phyloP scores from a whole-genome alignment of 2,113 vertebrate genomes.

The Cnemophilus loriae region DNA sequence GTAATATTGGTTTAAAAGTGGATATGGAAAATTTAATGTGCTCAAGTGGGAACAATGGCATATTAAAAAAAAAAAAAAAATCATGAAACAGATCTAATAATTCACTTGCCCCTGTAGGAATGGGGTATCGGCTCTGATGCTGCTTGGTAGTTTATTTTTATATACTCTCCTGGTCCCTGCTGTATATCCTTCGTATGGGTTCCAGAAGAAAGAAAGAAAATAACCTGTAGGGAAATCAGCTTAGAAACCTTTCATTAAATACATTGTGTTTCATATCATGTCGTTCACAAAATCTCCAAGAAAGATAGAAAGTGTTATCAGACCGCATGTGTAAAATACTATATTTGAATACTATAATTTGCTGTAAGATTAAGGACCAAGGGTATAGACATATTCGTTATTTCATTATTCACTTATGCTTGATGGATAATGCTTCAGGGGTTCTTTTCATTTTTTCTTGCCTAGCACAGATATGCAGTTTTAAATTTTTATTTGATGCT shows the following conservation, averaged over 20 bases:
- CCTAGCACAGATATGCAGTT: conserved; percentile 26
- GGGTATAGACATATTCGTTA: conserved; percentile 69
- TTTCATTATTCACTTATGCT: conserved; percentile 73
- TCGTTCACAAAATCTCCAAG: conserved; percentile 74
- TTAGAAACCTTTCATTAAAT: conserved; percentile 82
- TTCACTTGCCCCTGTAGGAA: conserved; percentile 79
- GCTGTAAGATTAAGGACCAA: conserved; percentile 76
- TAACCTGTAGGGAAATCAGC: conserved; percentile 80
- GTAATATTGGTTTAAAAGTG: conserved; percentile 78
- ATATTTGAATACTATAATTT: conserved; percentile 80
- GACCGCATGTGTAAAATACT: conserved; percentile 70
- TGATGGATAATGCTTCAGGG: conserved; percentile 69
- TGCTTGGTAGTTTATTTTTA: conserved; percentile 80
- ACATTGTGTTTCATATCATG: conserved; percentile 77
- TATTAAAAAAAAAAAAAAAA: conserved; percentile 75
- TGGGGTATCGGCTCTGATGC: conserved; percentile 73
- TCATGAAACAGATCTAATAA: conserved; percentile 83
- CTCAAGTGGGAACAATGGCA: conserved; percentile 79
- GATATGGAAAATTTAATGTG: conserved; percentile 79
- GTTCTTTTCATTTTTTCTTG: conserved; percentile 38
- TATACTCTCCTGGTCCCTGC: conserved; percentile 76
- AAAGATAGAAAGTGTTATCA: conserved; percentile 75
- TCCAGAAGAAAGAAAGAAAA: conserved; percentile 81
- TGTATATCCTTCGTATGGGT: conserved; percentile 74
- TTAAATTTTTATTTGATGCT: conserved; percentile 61